Evolutionary conservation across 2,113 vertebrate species (phyloP).

Genomic region (Leiothrix lutea): DNA sequence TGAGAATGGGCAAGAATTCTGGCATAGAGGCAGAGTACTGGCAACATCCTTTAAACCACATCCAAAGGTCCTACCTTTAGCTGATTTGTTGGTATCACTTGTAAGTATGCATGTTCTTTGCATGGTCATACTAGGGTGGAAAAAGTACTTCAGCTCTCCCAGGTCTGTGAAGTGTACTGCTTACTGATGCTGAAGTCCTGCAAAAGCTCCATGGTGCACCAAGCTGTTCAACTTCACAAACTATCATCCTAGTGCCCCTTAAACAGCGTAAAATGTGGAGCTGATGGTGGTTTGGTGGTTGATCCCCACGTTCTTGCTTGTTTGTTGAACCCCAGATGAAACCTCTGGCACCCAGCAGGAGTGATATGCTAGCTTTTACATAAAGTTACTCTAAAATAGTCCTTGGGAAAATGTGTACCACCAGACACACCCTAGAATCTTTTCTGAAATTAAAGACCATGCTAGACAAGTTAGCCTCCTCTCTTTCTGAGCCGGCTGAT

Average conservation of each 20-base stretch:
- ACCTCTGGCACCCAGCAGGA: not conserved
- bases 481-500: not conserved
- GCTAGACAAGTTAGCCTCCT: not conserved
- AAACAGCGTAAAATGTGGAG: accelerated
- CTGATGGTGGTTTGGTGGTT: not conserved
- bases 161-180: not conserved
- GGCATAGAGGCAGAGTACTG: not conserved
- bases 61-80: not conserved
- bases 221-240: not conserved
- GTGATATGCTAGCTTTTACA: not conserved
- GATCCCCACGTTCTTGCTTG: not conserved
- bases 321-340: not conserved
- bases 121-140: not conserved
- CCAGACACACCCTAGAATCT: not conserved
- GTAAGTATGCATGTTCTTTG: accelerated
- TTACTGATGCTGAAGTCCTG: not conserved
- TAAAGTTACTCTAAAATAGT: not conserved
- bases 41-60: not conserved
- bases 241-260: not conserved
- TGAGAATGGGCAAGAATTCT: not conserved
- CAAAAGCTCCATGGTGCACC: not conserved
- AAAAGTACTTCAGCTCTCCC: not conserved
- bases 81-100: not conserved
- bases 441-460: accelerated
- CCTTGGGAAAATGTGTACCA: not conserved